phyloP scores from a whole-genome alignment of 1,140 invertebrate species.

The Episyrphus balteatus region DNA sequence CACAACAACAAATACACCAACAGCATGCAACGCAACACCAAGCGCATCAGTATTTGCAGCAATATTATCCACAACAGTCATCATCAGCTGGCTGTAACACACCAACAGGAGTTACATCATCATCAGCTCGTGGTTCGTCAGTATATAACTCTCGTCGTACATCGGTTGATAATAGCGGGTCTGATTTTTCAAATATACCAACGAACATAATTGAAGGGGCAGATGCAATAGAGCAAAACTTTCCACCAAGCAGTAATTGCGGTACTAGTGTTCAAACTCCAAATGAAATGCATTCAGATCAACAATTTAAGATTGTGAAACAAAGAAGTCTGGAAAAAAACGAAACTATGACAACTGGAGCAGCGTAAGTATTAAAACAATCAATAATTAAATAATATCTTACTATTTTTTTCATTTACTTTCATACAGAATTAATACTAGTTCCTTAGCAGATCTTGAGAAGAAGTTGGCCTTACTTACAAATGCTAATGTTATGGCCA shows the following conservation, averaged over 20 bases:
- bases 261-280: conserved; percentile 13
- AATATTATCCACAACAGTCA: conserved; percentile 5
- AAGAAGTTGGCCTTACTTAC: conserved; percentile 31
- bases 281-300: conserved; percentile 4
- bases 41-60: not conserved
- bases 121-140: conserved; percentile 29
- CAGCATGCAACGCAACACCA: not conserved
- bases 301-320: conserved; percentile 14
- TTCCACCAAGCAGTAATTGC: not conserved
- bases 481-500: conserved; percentile 2
- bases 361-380: not conserved
- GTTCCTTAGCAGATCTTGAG: conserved; percentile 31
- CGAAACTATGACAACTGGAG: conserved; percentile 9
- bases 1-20: not conserved
- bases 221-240: not conserved
- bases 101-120: conserved; percentile 21
- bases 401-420: too few relatives aligned
- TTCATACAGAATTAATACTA: conserved; percentile 22
- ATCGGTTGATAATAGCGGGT: conserved; percentile 31
- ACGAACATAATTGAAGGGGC: conserved; percentile 16
- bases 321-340: conserved; percentile 27
- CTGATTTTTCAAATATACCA: conserved; percentile 22
- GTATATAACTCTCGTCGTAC: conserved; percentile 33
- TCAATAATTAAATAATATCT: too few relatives aligned
- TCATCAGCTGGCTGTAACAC: conserved; percentile 23